These are phyloP conservation scores for Allobates femoralis DNA, from an alignment of 2,797 vertebrate species.

Conservation along the genomic window DNA sequence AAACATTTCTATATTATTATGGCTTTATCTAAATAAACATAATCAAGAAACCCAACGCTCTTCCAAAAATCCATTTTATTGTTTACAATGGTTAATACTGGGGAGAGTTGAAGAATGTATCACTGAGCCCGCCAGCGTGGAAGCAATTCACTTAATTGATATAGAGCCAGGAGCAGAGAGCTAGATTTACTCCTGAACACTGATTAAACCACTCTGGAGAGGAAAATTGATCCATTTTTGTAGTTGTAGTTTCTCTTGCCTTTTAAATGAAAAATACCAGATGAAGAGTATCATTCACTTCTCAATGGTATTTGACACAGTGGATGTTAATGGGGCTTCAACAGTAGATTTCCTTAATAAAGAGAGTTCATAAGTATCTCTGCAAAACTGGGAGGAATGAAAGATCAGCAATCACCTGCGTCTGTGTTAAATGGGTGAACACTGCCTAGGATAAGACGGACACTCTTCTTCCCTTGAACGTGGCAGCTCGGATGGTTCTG, in stretches of 20 bases:
- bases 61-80: conserved; percentile 10
- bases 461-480: conserved; percentile 31
- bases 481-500: conserved; percentile 43
- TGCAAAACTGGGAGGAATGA: conserved; percentile 15
- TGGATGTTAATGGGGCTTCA: conserved; percentile 14
- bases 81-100: conserved; percentile 30
- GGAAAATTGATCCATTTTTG: conserved; percentile 45
- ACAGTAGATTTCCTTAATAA: conserved; percentile 43
- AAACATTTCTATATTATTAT: neutral
- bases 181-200: conserved; percentile 35
- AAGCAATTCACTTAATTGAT: conserved; percentile 42
- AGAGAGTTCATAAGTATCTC: conserved; percentile 26
- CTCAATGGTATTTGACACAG: conserved; percentile 7
- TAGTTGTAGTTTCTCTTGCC: conserved; percentile 7
- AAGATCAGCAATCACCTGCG: conserved; percentile 31
- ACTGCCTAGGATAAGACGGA: conserved; percentile 36
- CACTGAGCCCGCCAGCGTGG: conserved; percentile 6
- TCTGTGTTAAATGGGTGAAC: conserved; percentile 14
- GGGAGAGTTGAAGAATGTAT: neutral
- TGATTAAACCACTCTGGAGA: conserved; percentile 50
- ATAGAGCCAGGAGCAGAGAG: conserved; percentile 31
- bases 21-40: neutral
- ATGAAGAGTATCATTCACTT: conserved; percentile 40
- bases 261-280: conserved; percentile 38
- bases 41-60: neutral